Evolutionary conservation across 2,113 vertebrate genomes (phyloP).

Genomic region (Colossoma macropomum): DNA sequence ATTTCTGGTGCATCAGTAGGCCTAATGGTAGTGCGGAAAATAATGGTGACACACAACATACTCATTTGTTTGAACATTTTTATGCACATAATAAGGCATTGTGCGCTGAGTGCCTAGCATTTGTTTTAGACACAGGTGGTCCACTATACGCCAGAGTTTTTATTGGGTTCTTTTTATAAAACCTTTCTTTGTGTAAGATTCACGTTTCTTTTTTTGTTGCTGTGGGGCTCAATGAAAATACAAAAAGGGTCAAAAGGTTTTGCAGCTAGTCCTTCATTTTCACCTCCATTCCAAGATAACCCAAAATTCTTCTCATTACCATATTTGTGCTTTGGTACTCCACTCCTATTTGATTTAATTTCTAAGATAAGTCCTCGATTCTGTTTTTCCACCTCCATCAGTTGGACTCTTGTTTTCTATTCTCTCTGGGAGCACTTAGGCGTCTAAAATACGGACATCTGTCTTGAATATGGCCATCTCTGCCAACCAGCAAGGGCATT

Average conservation of each 20-base stretch:
- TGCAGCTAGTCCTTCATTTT: conserved; percentile 35
- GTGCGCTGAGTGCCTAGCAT: conserved; percentile 16
- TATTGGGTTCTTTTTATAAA: conserved; percentile 39
- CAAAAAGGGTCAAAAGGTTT: conserved; percentile 38
- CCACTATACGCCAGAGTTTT: conserved; percentile 31
- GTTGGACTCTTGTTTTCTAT: conserved; percentile 47
- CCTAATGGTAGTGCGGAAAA: conserved; percentile 27
- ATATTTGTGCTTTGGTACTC: conserved; percentile 50
- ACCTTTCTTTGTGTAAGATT: conserved; percentile 24
- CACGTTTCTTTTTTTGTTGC: conserved; percentile 6
- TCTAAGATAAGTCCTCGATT: conserved; percentile 56
- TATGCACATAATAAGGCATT: conserved; percentile 40
- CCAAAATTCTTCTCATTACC: conserved; percentile 52
- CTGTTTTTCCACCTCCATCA: conserved; percentile 28
- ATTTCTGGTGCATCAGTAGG: conserved; percentile 35
- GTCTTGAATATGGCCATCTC: conserved; percentile 57
- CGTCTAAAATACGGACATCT: conserved; percentile 56
- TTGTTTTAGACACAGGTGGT: conserved; percentile 51
- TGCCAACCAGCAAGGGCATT: conserved; percentile 59
- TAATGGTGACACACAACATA: conserved; percentile 32
- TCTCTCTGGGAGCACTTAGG: conserved; percentile 55
- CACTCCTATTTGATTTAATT: conserved; percentile 58
- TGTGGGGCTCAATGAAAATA: conserved; percentile 13
- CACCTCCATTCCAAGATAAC: conserved; percentile 45
- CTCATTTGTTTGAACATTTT: conserved; percentile 45